Base-by-base conservation (phyloP, 2,888 invertebrate species). In the Caenorhabditis sinica region DNA sequence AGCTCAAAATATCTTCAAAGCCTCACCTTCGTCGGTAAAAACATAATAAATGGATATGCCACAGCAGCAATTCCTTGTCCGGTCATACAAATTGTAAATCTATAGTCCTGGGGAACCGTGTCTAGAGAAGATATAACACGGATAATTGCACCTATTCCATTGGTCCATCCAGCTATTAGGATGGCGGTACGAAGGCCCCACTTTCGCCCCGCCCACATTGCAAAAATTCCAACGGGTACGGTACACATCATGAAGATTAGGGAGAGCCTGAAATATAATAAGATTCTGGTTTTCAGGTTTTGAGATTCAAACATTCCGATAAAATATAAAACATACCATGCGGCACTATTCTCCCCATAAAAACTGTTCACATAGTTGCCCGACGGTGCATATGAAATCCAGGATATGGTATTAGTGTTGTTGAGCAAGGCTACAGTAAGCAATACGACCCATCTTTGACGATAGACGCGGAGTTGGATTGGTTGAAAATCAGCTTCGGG, bases 1-100 rank as follows among this genome's bases (percentile, higher is more conserved):
- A n/a, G n/a, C n/a, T n/a, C n/a, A n/a, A n/a, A n/a, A n/a, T n/a
- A n/a, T n/a, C n/a, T n/a, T 40, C 40, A 40, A 33, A 33, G 8
- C 13, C 15, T 33, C 2, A 63, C 63, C 87, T 94, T 94, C 13
- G 94, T 94, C 3, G 94, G 93, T 61, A 93, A 91, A 89, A 94
- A 94, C 93, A 94, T 93, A 61, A 94, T 92, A 90, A 94, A 94
- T n/a, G 94, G 94, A 85, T 94, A 94, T 30, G 94, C 94, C 84
- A 93, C 90, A 20, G 94, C 94, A 23, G 94, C 93, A 13, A 94
- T 83, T 11, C 91, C 92, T 89, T 94, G 94, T 15, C 94, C 94
- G 30, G 87, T 84, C 61, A 93, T 80, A 8, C 89, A 90, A n/a
- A 93, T 80, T 5, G 88, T 84, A 82, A 92, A 92, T 6, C 90